phyloP scores from a whole-genome alignment of 2,797 vertebrate species.

The Myiotriccus ornatus region DNA sequence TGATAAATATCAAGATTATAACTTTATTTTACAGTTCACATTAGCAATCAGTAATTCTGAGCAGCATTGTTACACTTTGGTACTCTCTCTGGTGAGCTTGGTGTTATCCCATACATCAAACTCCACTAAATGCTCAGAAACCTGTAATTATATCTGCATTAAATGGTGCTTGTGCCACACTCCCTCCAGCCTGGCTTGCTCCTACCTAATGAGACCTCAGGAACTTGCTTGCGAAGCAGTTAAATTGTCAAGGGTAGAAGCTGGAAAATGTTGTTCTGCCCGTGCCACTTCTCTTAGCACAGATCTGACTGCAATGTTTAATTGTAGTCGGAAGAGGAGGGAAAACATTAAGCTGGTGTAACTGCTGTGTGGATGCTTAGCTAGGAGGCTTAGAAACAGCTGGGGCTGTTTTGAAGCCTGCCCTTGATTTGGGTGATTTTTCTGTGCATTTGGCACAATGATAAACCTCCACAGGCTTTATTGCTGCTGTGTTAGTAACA shows the following conservation, averaged over 20 bases:
- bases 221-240: not conserved
- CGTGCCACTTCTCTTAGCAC: fast-evolving
- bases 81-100: not conserved
- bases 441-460: not conserved
- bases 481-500: not conserved
- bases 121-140: not conserved
- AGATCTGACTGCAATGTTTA: not conserved
- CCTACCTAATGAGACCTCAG: not conserved
- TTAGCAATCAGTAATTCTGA: not conserved
- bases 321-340: not conserved
- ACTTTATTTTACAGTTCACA: not conserved
- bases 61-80: not conserved
- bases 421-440: not conserved
- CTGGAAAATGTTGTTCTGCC: conserved; percentile 10
- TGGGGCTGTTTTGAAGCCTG: not conserved
- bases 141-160: conserved; percentile 5
- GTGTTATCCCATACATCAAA: not conserved
- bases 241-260: not conserved
- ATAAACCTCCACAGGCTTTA: not conserved
- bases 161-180: not conserved
- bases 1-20: not conserved
- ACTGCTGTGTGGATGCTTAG: not conserved
- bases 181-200: not conserved
- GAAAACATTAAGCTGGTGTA: not conserved
- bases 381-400: not conserved